These are phyloP conservation scores for Limosa lapponica DNA, from an alignment of 2,797 vertebrate species.

Conservation along the genomic window DNA sequence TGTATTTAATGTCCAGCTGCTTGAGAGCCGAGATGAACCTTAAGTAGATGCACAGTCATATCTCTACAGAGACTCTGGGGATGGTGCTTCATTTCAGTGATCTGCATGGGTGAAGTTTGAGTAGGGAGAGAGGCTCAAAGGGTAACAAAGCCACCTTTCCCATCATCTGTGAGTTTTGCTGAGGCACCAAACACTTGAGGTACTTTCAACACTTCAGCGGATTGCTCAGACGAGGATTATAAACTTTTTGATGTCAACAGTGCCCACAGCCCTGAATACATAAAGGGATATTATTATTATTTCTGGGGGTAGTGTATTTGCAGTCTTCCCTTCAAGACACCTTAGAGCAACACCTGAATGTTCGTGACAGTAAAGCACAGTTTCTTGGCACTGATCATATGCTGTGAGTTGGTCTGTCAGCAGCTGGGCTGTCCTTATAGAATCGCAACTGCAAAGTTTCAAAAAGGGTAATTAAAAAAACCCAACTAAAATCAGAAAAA, in stretches of 20 bases:
- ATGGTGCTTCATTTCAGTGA: neutral
- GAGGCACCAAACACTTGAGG: neutral
- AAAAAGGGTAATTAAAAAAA: neutral
- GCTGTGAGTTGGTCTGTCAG: neutral
- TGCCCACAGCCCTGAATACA: neutral
- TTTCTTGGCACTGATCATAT: fast-evolving
- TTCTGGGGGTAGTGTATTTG: neutral
- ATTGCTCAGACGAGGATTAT: neutral
- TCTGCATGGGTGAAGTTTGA: neutral
- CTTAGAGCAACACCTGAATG: neutral
- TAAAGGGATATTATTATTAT: neutral
- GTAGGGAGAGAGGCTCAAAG: neutral
- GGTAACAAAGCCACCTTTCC: neutral
- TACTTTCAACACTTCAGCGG: neutral
- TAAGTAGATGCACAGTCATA: neutral
- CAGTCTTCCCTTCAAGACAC: neutral
- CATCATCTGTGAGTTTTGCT: neutral
- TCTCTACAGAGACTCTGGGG: neutral
- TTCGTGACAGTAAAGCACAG: fast-evolving
- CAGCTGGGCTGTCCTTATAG: neutral
- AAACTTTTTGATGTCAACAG: neutral
- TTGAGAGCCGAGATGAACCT: neutral
- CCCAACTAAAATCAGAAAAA: neutral
- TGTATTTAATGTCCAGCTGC: neutral
- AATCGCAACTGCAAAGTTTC: neutral